Conservation (phyloP, 2,797 vertebrate species). For the Eutrigla gurnardus region DNA sequence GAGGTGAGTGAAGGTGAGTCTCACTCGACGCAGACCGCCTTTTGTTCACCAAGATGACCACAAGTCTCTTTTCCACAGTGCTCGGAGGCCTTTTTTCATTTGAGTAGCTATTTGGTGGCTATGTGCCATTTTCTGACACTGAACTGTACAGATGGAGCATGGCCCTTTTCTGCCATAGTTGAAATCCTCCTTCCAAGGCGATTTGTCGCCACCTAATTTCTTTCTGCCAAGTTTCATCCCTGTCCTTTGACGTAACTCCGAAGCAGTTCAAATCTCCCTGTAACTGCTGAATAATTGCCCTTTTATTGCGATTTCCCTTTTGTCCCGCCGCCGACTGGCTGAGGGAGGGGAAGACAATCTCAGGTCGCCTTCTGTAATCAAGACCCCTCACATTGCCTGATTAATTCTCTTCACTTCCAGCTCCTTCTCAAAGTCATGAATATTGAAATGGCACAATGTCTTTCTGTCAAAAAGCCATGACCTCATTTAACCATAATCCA, state of each 20-base stretch:
- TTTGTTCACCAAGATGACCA: conserved; percentile 15
- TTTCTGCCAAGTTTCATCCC: not conserved
- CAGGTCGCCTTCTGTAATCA: conserved; percentile 59
- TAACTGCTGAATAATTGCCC: conserved; percentile 46
- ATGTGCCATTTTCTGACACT: conserved; percentile 15
- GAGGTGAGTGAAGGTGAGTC: conserved; percentile 19
- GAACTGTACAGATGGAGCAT: not conserved
- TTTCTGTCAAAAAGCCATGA: conserved; percentile 46
- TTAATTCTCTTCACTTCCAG: conserved; percentile 65
- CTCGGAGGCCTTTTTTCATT: not conserved
- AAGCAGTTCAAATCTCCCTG: conserved; percentile 26
- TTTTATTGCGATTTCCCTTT: conserved; percentile 60
- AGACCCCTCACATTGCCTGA: conserved; percentile 61
- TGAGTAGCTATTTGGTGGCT: conserved; percentile 8
- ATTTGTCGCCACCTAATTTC: not conserved
- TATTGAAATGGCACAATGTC: conserved; percentile 60
- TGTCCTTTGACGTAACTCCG: conserved; percentile 20
- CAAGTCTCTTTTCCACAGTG: not conserved
- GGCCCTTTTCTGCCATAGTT: not conserved
- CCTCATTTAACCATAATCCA: conserved; percentile 46
- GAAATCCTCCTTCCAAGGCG: not conserved
- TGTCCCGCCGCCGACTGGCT: conserved; percentile 17
- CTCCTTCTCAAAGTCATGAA: conserved; percentile 61
- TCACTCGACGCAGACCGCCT: conserved; percentile 7
- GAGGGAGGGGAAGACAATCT: conserved; percentile 27